A percentile compares a stretch with the other conserved stretches of the same genome.
These are phyloP conservation scores for Zaprionus inermis DNA, from an alignment of 1,140 invertebrate genomes.

Conservation along the genomic window DNA sequence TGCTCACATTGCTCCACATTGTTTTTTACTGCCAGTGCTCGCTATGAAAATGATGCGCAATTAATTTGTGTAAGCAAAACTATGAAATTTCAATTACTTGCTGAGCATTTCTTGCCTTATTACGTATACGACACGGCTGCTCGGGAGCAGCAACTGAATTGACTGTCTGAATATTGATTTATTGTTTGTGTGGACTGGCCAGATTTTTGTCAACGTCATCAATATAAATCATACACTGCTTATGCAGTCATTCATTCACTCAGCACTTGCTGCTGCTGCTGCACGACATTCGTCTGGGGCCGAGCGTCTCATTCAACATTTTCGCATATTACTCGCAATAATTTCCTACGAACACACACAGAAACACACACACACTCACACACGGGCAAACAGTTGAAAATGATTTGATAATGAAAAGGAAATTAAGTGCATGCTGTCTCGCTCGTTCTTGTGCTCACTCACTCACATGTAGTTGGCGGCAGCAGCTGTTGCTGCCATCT, in stretches of 20 bases:
- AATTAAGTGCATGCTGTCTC: constrained; percentile 51
- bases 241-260: constrained; percentile 15
- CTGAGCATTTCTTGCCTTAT: neutral
- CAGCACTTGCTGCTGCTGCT: neutral
- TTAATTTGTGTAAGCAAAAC: constrained; percentile 2
- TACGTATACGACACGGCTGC: neutral
- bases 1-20: neutral
- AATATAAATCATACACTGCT: constrained; percentile 50
- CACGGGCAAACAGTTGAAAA: constrained; percentile 32
- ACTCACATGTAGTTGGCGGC: neutral
- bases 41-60: neutral
- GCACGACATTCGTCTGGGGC: constrained; percentile 2
- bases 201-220: constrained; percentile 43
- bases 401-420: constrained; percentile 67
- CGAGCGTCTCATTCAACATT: constrained; percentile 22
- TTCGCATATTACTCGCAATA: constrained; percentile 53
- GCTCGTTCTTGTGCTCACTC: neutral
- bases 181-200: neutral
- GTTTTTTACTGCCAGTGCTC: neutral
- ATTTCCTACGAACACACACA: constrained; percentile 44
- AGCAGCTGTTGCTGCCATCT: constrained; percentile 29
- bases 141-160: no score
- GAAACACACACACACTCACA: neutral
- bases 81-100: constrained; percentile 6
- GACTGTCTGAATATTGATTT: constrained; percentile 5